These are phyloP conservation scores for Acrocephalus scirpaceus DNA, from an alignment of 2,797 vertebrate species.

Conservation along the genomic window DNA sequence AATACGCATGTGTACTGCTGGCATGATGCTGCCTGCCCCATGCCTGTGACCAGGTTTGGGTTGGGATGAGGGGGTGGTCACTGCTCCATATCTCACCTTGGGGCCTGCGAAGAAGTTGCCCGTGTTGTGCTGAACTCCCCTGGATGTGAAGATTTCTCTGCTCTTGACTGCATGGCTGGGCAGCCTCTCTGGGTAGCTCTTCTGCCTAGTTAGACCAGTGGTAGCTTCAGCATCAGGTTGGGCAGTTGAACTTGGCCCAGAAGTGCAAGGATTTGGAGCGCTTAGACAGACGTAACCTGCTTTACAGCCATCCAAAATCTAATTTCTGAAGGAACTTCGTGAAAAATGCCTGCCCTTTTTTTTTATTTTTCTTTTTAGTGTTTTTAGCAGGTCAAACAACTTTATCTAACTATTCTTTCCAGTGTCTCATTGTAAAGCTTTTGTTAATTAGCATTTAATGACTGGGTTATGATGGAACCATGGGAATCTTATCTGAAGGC, in stretches of 20 bases:
- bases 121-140: accelerated
- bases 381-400: neutral
- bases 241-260: neutral
- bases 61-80: accelerated
- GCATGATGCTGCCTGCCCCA: neutral
- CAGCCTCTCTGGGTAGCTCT: neutral
- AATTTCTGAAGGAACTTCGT: neutral
- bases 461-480: slow-evolving; percentile 21
- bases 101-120: neutral
- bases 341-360: neutral
- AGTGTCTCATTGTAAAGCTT: neutral
- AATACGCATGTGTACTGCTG: accelerated
- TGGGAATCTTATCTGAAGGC: slow-evolving; percentile 42
- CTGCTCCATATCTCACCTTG: neutral
- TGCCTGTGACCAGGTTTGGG: neutral
- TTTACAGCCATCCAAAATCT: neutral
- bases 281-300: neutral
- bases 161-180: neutral
- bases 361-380: neutral
- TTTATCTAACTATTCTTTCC: neutral
- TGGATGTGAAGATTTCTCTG: accelerated
- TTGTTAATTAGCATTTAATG: slow-evolving; percentile 59
- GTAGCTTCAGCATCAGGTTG: neutral
- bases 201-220: neutral
- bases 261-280: neutral